These are phyloP conservation scores for Protomyctophum bolini DNA, from an alignment of 2,113 vertebrate genomes.

Conservation along the genomic window DNA sequence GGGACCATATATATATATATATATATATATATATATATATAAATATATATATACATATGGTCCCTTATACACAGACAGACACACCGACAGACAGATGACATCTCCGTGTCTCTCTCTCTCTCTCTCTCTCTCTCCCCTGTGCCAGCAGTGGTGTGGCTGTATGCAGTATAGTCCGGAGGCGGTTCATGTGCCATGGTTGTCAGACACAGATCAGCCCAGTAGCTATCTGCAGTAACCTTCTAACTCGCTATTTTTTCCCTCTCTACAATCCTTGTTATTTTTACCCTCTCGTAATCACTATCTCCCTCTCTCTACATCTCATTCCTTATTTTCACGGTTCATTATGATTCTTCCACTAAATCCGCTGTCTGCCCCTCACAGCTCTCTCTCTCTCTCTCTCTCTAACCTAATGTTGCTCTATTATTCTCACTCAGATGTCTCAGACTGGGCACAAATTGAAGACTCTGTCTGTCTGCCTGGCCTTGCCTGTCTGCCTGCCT, in stretches of 20 bases:
- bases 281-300: neutral
- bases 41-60: too few species aligned
- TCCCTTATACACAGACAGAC: too few species aligned
- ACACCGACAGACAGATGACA: too few species aligned
- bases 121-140: neutral
- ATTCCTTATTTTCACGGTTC: too few species aligned
- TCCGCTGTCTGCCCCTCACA: too few species aligned
- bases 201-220: slow-evolving; percentile 48
- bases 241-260: neutral
- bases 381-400: slow-evolving; percentile 1
- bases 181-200: slow-evolving; percentile 47
- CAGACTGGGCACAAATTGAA: too few species aligned
- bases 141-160: slow-evolving; percentile 51
- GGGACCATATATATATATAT: too few species aligned
- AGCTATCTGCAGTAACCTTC: slow-evolving; percentile 26
- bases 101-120: neutral
- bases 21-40: too few species aligned
- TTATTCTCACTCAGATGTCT: neutral
- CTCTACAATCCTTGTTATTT: neutral
- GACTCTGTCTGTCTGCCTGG: too few species aligned
- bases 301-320: neutral
- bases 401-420: neutral
- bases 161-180: slow-evolving; percentile 43
- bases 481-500: too few species aligned
- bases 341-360: too few species aligned